phyloP scores from a whole-genome alignment of 2,888 invertebrate genomes.

The Sminthurides aquaticus region DNA sequence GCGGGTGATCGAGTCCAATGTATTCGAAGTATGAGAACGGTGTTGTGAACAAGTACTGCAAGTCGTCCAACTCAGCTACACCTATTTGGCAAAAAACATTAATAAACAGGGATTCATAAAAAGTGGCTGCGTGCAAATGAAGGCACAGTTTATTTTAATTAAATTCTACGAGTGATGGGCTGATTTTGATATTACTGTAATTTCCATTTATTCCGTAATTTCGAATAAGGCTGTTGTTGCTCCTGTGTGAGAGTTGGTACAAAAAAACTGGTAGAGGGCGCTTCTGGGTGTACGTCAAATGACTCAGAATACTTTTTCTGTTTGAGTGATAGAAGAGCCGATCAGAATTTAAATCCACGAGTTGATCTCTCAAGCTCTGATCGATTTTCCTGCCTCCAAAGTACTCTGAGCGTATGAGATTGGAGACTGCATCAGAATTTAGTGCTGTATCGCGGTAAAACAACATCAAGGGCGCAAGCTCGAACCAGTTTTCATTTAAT shows the following conservation, averaged over 20 bases:
- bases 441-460: constrained; percentile 51
- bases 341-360: constrained; percentile 35
- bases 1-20: neutral
- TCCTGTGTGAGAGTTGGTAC: constrained; percentile 31
- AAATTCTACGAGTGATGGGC: too few species aligned
- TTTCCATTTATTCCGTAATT: constrained; percentile 15
- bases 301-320: constrained; percentile 31
- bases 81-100: too few species aligned
- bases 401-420: constrained; percentile 54
- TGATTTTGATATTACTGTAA: too few species aligned
- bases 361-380: constrained; percentile 25
- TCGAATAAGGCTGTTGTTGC: constrained; percentile 27
- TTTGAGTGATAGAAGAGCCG: constrained; percentile 35
- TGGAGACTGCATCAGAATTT: constrained; percentile 50
- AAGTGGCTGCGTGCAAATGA: too few species aligned
- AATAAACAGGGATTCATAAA: too few species aligned
- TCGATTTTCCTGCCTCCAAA: constrained; percentile 46
- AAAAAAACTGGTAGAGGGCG: constrained; percentile 33
- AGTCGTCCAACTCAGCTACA: constrained; percentile 39
- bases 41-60: constrained; percentile 23
- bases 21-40: neutral
- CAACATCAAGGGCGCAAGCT: constrained; percentile 54
- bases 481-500: constrained; percentile 55
- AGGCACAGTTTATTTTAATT: too few species aligned
- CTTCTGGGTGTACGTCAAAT: constrained; percentile 26